Base-by-base conservation (phyloP, 2,797 vertebrate genomes). In the Falco novaeseelandiae region DNA sequence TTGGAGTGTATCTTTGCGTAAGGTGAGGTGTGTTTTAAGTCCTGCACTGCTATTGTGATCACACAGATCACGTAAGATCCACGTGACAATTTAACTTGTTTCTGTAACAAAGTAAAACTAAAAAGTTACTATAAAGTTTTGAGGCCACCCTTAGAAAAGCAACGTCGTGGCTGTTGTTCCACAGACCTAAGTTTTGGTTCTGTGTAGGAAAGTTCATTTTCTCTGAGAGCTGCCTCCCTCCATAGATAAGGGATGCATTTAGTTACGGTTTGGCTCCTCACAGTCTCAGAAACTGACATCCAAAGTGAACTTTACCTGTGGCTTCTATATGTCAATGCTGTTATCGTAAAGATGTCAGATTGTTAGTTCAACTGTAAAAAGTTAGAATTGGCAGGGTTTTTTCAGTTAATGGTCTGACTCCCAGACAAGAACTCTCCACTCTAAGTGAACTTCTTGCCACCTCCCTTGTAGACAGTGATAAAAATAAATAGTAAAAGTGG, bases 31-130 rank as follows among this genome's bases (percentile, higher is more conserved):
- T 23, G 57, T 83, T 72, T 42, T 4, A 46, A 82, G 55, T 62
- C 36, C 18, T 10, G 29, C 4, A 27, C 59, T 30, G 20, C 58
- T 57, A 14, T 52, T 23, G 49, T 66, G 52, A 67, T 79, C 46
- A 20, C 2, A 18, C 1, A 4, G 18, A n/a, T 69, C 46, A 4
- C 6, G 7, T 5, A 65, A 46, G 40, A 78, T 36, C 19, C 1
- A 0, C 26, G 19, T n/a, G 38, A 46, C 32, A 51, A 48, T 63
- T 87, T 52, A 16, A 17, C 22, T 21, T 85, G 32, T 73, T 61
- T 14, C 32, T 36, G 49, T 26, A 30, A 80, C 77, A 87, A 93
- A 78, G 40, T 59, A 70, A 91, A 83, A 34, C 46, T 42, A 14
- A 61, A 69, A 71, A 66, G 10, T 9, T 71, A 48, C 54, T 76